Evolutionary conservation across 1,140 invertebrate genomes (phyloP), one percentile per base, ranked within the genome.

Genomic region (Steinernema feltiae): DNA sequence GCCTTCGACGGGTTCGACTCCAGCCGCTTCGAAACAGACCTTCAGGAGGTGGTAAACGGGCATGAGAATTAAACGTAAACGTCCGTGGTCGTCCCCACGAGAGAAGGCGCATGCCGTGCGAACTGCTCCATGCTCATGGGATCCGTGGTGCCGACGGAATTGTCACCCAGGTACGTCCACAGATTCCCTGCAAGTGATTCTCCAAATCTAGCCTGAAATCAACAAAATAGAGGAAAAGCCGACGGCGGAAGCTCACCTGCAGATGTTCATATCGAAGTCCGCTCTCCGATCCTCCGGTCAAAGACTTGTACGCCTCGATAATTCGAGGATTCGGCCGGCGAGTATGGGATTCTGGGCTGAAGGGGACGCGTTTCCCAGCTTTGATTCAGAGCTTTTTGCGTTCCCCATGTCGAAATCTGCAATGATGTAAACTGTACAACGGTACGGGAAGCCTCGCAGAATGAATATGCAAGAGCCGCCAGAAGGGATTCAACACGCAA

Each of bases 21-120:
- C 78, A 0, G 78, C 78, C 18, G 78, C 73, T 32, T 77, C 78
- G 1, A 73, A 78, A 29, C 78, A 79, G 15, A 79, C 73, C 69
- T 79, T 77, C 41, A 79, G 31, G 18, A 79, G 63, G 30, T 77
- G 53, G 70, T 72, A 30, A 21, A 72, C 74, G 1, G 74, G 74
- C 48, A 74, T 32, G 12, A 71, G 71, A 18, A 78, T 74, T 72
- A 31, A 21, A 78, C 74, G 70, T 75, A 75, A 70, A 75, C 70
- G 53, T 75, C 74, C 15, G 32, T 75, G 0, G 74, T 32, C 32
- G 74, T 69, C 0, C 74, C 74, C 53, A 63, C 53, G 53, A 63
- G 53, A 3, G 53, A 63, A 17, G 12, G 15, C 15, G 53, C 53
- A 27, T 63, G 53, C 24, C 53, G 53, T 3, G 15, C 3, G 53